phyloP scores from a whole-genome alignment of 1,140 invertebrate species.

The Coenobita brevimanus region DNA sequence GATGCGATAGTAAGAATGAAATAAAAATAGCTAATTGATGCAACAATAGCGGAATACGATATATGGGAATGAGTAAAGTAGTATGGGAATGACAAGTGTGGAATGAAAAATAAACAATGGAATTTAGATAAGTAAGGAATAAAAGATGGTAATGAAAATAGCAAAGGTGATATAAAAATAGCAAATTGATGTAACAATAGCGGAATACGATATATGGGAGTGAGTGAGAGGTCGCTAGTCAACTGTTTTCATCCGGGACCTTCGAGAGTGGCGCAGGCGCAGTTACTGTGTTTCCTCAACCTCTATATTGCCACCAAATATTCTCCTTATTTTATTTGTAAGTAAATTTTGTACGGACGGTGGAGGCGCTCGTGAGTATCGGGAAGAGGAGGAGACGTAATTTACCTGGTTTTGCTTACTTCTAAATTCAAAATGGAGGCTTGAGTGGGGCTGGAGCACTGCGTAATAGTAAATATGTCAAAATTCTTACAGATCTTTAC shows the following conservation, averaged over 20 bases:
- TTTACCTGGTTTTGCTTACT: neutral
- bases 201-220: neutral
- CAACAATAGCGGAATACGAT: neutral
- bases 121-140: too few species aligned
- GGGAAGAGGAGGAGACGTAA: neutral
- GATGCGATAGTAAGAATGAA: too few species aligned
- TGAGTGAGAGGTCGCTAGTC: neutral
- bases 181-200: too few species aligned
- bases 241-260: slow-evolving; percentile 20
- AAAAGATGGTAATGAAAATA: too few species aligned
- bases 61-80: neutral
- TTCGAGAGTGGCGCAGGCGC: slow-evolving; percentile 36
- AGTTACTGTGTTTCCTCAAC: slow-evolving; percentile 49
- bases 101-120: too few species aligned
- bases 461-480: slow-evolving; percentile 22
- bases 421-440: neutral
- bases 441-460: neutral
- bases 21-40: neutral
- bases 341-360: slow-evolving; percentile 2
- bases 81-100: too few species aligned
- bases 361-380: too few species aligned
- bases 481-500: neutral
- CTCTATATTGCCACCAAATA: slow-evolving; percentile 59
- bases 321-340: slow-evolving; percentile 57
- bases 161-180: too few species aligned